Evolutionary conservation across 1,140 invertebrate genomes (phyloP).

Genomic region (Drosophila nebulosa): DNA sequence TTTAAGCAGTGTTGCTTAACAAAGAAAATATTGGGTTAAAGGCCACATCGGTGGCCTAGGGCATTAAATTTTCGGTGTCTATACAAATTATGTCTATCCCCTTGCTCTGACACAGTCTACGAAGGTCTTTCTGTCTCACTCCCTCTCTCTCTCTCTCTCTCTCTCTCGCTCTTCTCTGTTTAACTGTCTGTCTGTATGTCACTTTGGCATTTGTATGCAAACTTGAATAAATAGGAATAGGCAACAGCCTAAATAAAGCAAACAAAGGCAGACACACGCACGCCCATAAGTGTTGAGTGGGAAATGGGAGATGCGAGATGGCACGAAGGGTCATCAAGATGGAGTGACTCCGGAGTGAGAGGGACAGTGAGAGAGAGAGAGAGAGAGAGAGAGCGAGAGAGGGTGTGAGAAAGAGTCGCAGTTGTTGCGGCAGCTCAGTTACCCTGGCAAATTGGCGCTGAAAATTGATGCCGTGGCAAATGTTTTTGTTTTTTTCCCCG

Average conservation of each 20-base stretch:
- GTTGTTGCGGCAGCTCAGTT: conserved; percentile 39
- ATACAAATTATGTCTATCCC: not conserved
- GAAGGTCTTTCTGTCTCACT: not conserved
- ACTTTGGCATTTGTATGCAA: conserved; percentile 53
- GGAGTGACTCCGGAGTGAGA: not conserved
- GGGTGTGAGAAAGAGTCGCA: conserved; percentile 5
- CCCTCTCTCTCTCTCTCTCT: not conserved
- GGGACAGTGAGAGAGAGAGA: not conserved
- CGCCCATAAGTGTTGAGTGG: conserved; percentile 36
- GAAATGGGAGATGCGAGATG: conserved; percentile 15
- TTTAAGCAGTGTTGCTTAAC: not conserved
- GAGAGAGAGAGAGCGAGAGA: not conserved
- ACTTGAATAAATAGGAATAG: conserved; percentile 62
- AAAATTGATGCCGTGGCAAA: conserved; percentile 57
- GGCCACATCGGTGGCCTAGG: not conserved
- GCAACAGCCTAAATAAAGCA: conserved; percentile 65
- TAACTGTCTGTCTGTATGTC: not conserved
- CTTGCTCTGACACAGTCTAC: too few relatives aligned
- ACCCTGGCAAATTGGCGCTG: conserved; percentile 52
- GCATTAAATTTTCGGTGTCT: not conserved
- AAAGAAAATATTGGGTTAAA: not conserved
- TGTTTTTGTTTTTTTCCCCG: conserved; percentile 47
- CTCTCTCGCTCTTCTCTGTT: not conserved
- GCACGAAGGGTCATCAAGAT: conserved; percentile 18
- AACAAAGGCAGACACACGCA: conserved; percentile 56